Percentiles rank a stretch among this genome's conserved stretches.
These are phyloP conservation scores for Greenwoodochromis staneri DNA, from an alignment of 2,113 vertebrate species.

Conservation along the genomic window DNA sequence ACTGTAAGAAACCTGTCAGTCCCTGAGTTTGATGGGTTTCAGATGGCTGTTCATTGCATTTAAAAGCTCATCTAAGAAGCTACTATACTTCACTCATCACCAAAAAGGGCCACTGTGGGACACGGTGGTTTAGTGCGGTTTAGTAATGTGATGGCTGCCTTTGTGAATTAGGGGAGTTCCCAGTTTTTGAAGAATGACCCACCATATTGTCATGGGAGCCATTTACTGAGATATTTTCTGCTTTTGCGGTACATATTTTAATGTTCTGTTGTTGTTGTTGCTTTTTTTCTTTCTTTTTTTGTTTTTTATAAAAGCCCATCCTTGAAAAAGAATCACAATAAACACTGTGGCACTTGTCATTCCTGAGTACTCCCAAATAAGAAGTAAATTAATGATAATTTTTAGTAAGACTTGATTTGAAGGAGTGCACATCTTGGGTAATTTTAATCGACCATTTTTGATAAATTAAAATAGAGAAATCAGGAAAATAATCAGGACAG, in stretches of 20 bases:
- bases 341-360: not conserved
- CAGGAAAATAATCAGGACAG: not conserved
- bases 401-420: not conserved
- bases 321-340: not conserved
- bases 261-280: not conserved
- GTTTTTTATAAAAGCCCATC: not conserved
- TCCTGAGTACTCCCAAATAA: not conserved
- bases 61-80: not conserved
- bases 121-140: not conserved
- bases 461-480: not conserved
- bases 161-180: not conserved
- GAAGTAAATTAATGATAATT: not conserved
- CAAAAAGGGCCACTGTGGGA: not conserved
- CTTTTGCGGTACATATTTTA: not conserved
- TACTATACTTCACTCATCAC: not conserved
- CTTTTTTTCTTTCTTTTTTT: not conserved
- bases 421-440: not conserved
- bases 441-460: not conserved
- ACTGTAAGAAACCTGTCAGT: not conserved
- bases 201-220: not conserved
- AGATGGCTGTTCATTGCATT: not conserved
- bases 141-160: not conserved
- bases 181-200: not conserved
- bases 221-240: not conserved
- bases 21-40: not conserved